Conservation (phyloP, 2,113 vertebrate genomes). For the Progne subis region DNA sequence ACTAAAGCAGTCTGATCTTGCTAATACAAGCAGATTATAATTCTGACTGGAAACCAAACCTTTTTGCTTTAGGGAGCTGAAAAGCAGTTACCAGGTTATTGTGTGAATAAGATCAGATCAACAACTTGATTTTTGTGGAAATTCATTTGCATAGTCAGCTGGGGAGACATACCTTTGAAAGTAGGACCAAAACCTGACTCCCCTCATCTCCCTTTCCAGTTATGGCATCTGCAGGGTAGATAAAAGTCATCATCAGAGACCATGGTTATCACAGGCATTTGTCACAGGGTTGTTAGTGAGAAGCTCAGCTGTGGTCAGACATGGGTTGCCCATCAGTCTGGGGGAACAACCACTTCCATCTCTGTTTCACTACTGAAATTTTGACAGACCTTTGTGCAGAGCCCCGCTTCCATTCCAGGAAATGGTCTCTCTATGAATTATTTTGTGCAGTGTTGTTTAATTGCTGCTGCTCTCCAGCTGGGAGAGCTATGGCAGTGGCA, state of each 20-base stretch:
- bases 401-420: neutral
- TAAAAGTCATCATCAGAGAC: neutral
- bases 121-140: neutral
- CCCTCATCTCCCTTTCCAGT: constrained; percentile 79
- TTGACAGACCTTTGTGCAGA: neutral
- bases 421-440: rapidly evolving
- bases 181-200: constrained; percentile 86
- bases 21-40: neutral
- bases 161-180: constrained; percentile 79
- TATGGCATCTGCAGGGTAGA: constrained; percentile 79
- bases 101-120: neutral
- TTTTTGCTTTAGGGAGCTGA: neutral
- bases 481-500: neutral
- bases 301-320: neutral
- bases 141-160: neutral
- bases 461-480: neutral
- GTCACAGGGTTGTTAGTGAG: neutral
- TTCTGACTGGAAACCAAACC: neutral
- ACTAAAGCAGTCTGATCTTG: neutral
- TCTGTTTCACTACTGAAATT: neutral
- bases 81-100: neutral
- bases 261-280: neutral
- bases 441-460: neutral
- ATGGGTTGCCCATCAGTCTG: rapidly evolving
- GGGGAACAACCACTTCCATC: neutral